These are phyloP conservation scores for Calephelis perditalis DNA, from an alignment of 2,888 invertebrate genomes.

Conservation along the genomic window DNA sequence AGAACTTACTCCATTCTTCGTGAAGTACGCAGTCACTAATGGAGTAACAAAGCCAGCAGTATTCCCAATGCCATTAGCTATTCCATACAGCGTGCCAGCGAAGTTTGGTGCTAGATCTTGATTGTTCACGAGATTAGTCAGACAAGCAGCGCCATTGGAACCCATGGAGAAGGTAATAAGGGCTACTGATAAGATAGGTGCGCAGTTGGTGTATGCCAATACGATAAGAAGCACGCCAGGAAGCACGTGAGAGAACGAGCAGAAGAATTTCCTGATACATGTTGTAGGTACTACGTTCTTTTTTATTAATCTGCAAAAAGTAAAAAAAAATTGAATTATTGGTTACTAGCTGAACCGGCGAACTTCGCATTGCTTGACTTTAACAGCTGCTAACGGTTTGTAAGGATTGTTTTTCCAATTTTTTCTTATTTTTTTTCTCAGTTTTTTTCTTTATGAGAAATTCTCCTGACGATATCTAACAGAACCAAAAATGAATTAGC, in stretches of 20 bases:
- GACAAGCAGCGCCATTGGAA: conserved; percentile 80
- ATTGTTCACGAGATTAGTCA: conserved; percentile 80
- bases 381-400: too few species aligned
- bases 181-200: conserved; percentile 80
- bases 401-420: too few species aligned
- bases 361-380: too few species aligned
- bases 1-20: conserved; percentile 73
- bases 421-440: too few species aligned
- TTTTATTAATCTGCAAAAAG: conserved; percentile 62
- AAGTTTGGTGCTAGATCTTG: conserved; percentile 89
- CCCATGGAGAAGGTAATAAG: conserved; percentile 84
- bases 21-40: conserved; percentile 82
- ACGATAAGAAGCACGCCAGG: conserved; percentile 72
- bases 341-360: conserved; percentile 34
- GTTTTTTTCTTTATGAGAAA: too few species aligned
- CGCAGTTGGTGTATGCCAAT: conserved; percentile 80
- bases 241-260: conserved; percentile 79
- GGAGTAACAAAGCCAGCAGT: conserved; percentile 86
- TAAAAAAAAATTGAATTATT: neutral
- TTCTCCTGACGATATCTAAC: too few species aligned
- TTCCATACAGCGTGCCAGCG: conserved; percentile 86
- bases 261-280: conserved; percentile 81
- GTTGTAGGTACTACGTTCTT: conserved; percentile 68
- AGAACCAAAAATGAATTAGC: too few species aligned
- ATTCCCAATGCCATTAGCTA: conserved; percentile 85